Conservation (phyloP, 1,140 invertebrate genomes). For the Cryptotermes secundus region DNA sequence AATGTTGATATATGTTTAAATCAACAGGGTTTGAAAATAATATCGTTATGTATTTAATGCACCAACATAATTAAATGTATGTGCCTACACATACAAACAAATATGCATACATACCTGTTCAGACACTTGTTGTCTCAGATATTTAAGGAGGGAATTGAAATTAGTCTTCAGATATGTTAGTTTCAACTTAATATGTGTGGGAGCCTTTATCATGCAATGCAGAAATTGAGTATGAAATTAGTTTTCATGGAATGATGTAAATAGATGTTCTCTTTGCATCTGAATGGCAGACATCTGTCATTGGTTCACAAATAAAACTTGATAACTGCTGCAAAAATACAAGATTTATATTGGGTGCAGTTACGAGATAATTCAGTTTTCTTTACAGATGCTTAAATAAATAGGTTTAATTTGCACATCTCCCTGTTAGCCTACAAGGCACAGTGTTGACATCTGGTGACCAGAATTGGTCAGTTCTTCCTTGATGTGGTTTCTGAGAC, state of each 20-base stretch:
- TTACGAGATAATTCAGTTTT: neutral
- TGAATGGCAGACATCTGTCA: neutral
- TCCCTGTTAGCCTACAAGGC: constrained; percentile 23
- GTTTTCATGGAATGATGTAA: neutral
- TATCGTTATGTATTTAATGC: neutral
- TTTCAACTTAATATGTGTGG: neutral
- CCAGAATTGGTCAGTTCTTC: neutral
- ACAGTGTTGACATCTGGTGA: neutral
- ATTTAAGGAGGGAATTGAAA: neutral
- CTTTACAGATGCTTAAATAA: neutral
- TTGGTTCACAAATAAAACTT: neutral
- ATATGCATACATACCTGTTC: too few species aligned
- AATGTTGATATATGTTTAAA: neutral
- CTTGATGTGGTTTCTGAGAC: constrained; percentile 29
- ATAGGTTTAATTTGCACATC: constrained; percentile 7
- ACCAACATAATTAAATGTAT: neutral
- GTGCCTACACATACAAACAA: too few species aligned
- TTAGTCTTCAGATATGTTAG: neutral
- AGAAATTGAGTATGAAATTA: neutral
- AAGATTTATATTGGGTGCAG: neutral
- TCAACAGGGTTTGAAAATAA: neutral
- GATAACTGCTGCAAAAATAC: constrained; percentile 4
- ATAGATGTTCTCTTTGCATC: neutral
- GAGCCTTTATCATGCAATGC: neutral
- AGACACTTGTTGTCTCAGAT: constrained; percentile 5